These are phyloP conservation scores for Podotricha telesiphe DNA, from an alignment of 2,888 invertebrate species.

Conservation along the genomic window DNA sequence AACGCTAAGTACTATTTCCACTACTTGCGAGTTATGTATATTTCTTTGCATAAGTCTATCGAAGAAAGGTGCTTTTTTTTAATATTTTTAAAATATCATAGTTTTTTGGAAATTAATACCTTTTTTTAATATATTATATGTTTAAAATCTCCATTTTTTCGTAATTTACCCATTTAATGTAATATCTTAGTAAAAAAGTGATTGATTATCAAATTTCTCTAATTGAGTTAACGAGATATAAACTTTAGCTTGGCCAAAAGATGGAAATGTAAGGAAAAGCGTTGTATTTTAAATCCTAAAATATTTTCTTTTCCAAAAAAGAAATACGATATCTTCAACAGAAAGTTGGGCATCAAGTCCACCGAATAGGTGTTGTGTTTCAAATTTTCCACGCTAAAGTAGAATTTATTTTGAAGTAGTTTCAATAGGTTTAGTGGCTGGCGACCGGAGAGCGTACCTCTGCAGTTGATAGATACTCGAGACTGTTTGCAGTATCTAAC, in stretches of 20 bases:
- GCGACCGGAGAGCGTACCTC: conserved; percentile 39
- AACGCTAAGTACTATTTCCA: conserved; percentile 10
- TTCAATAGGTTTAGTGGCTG: conserved; percentile 45
- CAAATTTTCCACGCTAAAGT: conserved; percentile 36
- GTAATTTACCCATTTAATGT: too few relatives aligned
- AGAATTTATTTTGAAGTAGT: conserved; percentile 40
- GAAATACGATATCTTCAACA: conserved; percentile 24
- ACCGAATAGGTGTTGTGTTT: conserved; percentile 39
- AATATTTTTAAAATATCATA: background rate
- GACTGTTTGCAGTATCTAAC: conserved; percentile 46
- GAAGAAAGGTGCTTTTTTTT: background rate
- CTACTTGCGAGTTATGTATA: conserved; percentile 1
- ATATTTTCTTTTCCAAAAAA: background rate
- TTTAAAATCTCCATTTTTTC: too few relatives aligned
- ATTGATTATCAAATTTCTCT: too few relatives aligned
- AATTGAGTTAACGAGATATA: too few relatives aligned
- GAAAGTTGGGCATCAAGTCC: conserved; percentile 30
- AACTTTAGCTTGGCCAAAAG: too few relatives aligned
- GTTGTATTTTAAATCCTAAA: conserved; percentile 3
- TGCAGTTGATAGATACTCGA: conserved; percentile 47
- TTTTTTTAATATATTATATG: too few relatives aligned
- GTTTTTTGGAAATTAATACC: background rate
- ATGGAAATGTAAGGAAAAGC: background rate
- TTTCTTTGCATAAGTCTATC: background rate
- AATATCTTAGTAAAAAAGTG: too few relatives aligned